Conservation (phyloP, 2,113 vertebrate species). For the Oreocharis arfaki region DNA sequence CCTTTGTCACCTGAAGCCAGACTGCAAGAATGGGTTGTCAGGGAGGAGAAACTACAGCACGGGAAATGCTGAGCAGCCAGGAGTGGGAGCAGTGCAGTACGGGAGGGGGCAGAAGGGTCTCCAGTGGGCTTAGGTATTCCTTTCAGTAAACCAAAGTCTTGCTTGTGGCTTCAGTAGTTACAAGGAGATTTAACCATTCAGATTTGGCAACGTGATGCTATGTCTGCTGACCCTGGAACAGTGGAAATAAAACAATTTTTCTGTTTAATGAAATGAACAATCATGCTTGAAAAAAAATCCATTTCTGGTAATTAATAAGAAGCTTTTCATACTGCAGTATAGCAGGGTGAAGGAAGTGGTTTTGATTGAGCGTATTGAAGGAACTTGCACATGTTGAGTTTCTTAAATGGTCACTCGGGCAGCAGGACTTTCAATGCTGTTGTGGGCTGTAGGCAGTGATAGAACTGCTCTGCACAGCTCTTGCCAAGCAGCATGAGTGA, state of each 20-base stretch:
- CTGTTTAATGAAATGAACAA: not conserved
- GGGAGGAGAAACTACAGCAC: fast-evolving
- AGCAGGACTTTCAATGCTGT: not conserved
- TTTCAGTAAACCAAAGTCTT: not conserved
- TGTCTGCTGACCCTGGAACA: not conserved
- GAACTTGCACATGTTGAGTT: not conserved
- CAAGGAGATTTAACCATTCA: fast-evolving
- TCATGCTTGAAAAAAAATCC: not conserved
- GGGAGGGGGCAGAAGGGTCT: not conserved
- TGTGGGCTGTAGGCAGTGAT: not conserved
- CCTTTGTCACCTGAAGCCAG: not conserved
- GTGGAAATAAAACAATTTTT: not conserved
- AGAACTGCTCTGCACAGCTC: not conserved
- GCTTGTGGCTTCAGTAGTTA: not conserved
- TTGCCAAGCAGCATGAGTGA: not conserved
- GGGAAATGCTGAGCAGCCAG: not conserved
- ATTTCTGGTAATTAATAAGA: not conserved
- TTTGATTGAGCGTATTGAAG: not conserved
- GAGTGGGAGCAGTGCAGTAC: not conserved
- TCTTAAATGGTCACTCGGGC: not conserved
- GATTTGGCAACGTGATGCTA: not conserved
- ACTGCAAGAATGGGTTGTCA: not conserved
- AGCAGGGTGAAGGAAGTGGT: not conserved
- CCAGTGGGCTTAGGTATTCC: not conserved
- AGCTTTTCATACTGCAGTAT: not conserved